Conservation (phyloP, 2,797 vertebrate genomes). For the Emydoidea blandingii region DNA sequence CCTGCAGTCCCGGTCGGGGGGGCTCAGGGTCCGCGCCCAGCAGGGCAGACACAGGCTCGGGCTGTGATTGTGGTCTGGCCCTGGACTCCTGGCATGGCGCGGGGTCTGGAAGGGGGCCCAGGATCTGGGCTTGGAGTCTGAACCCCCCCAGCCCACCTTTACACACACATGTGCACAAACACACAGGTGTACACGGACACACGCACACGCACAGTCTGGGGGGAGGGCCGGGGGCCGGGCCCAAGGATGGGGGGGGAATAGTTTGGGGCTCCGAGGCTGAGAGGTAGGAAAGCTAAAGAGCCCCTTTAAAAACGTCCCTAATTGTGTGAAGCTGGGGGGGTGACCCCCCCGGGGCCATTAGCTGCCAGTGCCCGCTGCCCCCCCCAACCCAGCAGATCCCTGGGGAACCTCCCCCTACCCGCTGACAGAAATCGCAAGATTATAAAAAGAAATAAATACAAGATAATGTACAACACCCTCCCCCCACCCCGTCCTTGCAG, state of each 20-base stretch:
- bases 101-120: background rate
- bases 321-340: background rate
- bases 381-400: background rate
- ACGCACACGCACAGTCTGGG: background rate
- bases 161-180: background rate
- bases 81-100: too few species aligned
- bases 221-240: background rate
- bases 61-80: background rate
- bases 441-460: background rate
- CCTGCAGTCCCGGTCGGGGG: too few species aligned
- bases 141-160: background rate
- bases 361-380: background rate
- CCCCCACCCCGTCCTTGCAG: accelerated
- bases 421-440: background rate
- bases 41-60: background rate
- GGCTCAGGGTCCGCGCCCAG: too few species aligned
- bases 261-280: background rate
- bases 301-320: background rate
- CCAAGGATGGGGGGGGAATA: too few species aligned
- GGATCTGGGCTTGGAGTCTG: background rate
- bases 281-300: background rate
- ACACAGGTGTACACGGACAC: background rate
- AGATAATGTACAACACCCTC: background rate
- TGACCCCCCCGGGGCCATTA: background rate
- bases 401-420: background rate